Base-by-base conservation (phyloP, 2,888 invertebrate genomes). In the Phaonia tiefii region DNA sequence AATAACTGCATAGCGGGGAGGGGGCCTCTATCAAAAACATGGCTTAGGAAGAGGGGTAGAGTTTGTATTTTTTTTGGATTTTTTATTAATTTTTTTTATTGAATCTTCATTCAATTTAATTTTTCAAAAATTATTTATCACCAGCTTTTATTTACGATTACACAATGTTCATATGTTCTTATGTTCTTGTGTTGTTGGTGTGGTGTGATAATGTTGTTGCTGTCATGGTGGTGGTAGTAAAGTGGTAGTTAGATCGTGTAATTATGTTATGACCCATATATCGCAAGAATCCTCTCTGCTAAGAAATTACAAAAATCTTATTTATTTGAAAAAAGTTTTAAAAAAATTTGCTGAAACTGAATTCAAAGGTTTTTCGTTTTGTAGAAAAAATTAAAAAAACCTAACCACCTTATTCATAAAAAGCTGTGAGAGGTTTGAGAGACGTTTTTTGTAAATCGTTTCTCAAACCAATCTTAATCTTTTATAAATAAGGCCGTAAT, bases 61-160 rank as follows among this genome's bases (percentile, higher is more conserved):
- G 31, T 31, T n/a, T 31, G 8, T 31, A 31, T 37, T 26, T 66
- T 42, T 58, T 72, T 51, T 7, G 67, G 46, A 42, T 78, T 80
- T 72, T 79, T 79, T n/a, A 72, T 44, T 10, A 67, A 75, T 81
- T 81, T 78, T 71, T 63, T 69, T 56, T 56, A 17, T 82, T 81
- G 49, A 72, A 79, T 79, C 77, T 46, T 42, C 37, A 56, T 75
- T 72, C 58, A 69, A 56, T 66, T 70, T 65, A 69, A 76, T 78
- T 78, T 83, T 80, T 84, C 82, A 82, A 84, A 75, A 75, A 63
- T 51, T 78, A 31, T 88, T 89, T 89, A 89, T 89, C 89, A 89
- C 89, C 89, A 89, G 89, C 88, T 86, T n/a, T n/a, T n/a, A 87
- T 86, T 63, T 89, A 88, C 88, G 86, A 89, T 88, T 89, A 88